Percentiles rank a stretch among this genome's conserved stretches.
phyloP scores from a whole-genome alignment of 2,113 vertebrate genomes.

The Eubucco bourcierii region DNA sequence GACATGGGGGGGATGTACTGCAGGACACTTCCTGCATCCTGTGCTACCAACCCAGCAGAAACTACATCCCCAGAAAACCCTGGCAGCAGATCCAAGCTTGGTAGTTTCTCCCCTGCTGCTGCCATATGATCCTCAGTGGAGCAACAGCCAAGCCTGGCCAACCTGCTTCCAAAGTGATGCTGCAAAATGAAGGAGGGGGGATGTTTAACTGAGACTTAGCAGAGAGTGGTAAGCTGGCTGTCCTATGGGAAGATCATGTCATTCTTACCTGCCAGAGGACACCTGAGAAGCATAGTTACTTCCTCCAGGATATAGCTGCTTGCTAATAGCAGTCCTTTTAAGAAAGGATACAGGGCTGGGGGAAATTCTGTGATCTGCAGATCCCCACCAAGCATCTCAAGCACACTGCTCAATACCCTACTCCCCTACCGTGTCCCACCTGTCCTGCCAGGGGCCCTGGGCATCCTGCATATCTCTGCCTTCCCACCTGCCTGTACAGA shows the following conservation, averaged over 20 bases:
- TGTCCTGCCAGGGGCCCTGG: neutral
- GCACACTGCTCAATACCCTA: neutral
- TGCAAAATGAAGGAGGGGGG: neutral
- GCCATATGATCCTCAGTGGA: neutral
- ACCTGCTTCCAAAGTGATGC: neutral
- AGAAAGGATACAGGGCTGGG: neutral
- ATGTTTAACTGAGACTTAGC: neutral
- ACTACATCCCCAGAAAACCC: neutral
- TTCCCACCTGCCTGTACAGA: accelerated
- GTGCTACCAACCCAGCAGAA: neutral
- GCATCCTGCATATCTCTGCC: neutral
- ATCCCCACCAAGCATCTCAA: accelerated
- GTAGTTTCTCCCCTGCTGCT: neutral
- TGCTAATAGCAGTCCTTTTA: neutral
- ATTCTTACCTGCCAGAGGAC: neutral
- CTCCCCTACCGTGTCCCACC: neutral
- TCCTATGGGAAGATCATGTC: neutral
- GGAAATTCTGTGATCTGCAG: neutral
- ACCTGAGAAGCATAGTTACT: neutral
- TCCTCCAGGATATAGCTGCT: neutral
- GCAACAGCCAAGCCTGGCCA: neutral
- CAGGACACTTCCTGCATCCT: neutral
- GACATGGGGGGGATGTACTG: neutral
- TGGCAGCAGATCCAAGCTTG: neutral
- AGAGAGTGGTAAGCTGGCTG: neutral